A percentile compares a stretch with the other conserved stretches of the same genome.
These are phyloP conservation scores for Lymantria monacha DNA, from an alignment of 2,888 invertebrate species.

Conservation along the genomic window DNA sequence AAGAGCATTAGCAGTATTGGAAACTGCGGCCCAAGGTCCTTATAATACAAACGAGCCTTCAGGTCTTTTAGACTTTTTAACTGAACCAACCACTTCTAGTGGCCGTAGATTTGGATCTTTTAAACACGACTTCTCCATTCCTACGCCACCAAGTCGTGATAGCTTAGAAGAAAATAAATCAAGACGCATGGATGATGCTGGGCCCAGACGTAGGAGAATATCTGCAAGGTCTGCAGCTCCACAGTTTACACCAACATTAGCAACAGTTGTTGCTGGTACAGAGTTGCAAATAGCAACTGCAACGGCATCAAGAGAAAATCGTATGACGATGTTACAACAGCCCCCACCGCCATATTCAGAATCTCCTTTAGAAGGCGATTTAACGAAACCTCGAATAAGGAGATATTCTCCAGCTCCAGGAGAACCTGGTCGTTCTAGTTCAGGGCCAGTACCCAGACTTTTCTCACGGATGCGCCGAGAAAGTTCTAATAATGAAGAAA, in stretches of 20 bases:
- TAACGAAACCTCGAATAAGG: constrained; percentile 54
- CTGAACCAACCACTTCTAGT: constrained; percentile 38
- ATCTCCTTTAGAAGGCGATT: constrained; percentile 48
- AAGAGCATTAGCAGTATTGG: constrained; percentile 87
- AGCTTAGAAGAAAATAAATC: constrained; percentile 49
- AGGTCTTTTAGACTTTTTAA: constrained; percentile 53
- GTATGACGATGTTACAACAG: constrained; percentile 70
- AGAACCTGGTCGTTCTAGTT: constrained; percentile 55
- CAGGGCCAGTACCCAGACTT: constrained; percentile 70
- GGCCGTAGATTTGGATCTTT: constrained; percentile 61
- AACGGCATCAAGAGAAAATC: constrained; percentile 65
- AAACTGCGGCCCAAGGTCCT: constrained; percentile 55
- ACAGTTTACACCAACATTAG: constrained; percentile 71
- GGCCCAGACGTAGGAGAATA: constrained; percentile 64
- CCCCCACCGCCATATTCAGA: constrained; percentile 74
- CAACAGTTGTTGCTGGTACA: constrained; percentile 73
- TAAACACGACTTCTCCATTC: constrained; percentile 57
- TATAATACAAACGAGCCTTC: constrained; percentile 35
- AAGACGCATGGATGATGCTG: constrained; percentile 32
- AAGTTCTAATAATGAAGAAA: constrained; percentile 55
- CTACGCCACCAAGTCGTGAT: constrained; percentile 46
- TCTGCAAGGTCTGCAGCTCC: constrained; percentile 69
- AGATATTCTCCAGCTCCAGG: constrained; percentile 71
- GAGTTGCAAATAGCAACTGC: constrained; percentile 68
- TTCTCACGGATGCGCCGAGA: constrained; percentile 71